A percentile compares a stretch with the other conserved stretches of the same genome.
Evolutionary conservation across 2,888 invertebrate genomes (phyloP).

Genomic region (Lydus trimaculatus): DNA sequence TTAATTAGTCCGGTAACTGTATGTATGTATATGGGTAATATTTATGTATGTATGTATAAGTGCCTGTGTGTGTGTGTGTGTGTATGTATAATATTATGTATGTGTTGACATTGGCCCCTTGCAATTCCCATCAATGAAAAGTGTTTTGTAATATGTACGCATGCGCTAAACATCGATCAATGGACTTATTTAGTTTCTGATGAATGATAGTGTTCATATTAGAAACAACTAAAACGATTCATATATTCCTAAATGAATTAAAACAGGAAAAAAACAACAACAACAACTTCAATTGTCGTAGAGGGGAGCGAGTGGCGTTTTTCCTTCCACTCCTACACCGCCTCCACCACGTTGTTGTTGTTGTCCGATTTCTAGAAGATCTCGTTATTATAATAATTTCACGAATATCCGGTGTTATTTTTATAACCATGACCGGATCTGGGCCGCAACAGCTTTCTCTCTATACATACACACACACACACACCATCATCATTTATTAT

Average conservation of each 20-base stretch:
- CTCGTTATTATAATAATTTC: too few species aligned
- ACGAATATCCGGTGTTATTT: not conserved
- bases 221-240: conserved; percentile 5
- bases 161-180: conserved; percentile 31
- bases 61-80: not conserved
- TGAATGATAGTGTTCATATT: conserved; percentile 25
- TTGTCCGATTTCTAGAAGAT: too few species aligned
- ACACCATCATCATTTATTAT: too few species aligned
- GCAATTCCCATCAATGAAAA: conserved; percentile 33
- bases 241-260: not conserved
- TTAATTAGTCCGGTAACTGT: conserved; percentile 29
- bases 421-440: not conserved
- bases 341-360: too few species aligned
- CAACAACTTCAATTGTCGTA: too few species aligned
- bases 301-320: too few species aligned
- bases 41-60: not conserved
- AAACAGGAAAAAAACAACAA: too few species aligned
- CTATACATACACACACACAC: too few species aligned
- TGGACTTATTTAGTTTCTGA: conserved; percentile 32
- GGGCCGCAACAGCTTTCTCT: not conserved
- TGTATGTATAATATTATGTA: not conserved
- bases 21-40: conserved; percentile 4
- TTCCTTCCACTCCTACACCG: too few species aligned
- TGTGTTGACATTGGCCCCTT: conserved; percentile 26
- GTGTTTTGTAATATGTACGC: conserved; percentile 15